Evolutionary conservation across 2,888 invertebrate genomes (phyloP).

Genomic region (Hydrotaea cyrtoneurina): DNA sequence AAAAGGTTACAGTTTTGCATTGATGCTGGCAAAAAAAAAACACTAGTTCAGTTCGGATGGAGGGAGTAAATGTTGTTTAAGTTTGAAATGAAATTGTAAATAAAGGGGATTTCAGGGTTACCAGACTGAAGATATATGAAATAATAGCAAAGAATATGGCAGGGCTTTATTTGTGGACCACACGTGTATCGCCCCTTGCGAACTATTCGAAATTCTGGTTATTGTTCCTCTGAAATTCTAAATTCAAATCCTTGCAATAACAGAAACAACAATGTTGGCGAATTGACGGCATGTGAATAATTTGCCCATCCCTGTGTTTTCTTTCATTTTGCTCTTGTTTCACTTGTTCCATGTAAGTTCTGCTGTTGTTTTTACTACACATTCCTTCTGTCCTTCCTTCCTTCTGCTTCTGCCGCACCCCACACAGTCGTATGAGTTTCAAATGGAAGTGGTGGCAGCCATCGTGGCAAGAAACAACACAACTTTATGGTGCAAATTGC

Average conservation of each 20-base stretch:
- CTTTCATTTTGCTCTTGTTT: too few relatives aligned
- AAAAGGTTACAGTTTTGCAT: constrained; percentile 14
- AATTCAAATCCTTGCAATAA: constrained; percentile 3
- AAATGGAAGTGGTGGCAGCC: background rate
- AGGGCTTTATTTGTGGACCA: too few relatives aligned
- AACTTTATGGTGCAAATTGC: constrained; percentile 62
- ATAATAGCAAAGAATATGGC: background rate
- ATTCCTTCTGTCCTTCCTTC: too few relatives aligned
- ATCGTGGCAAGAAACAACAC: background rate
- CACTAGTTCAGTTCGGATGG: too few relatives aligned
- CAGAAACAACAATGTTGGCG: background rate
- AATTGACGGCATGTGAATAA: too few relatives aligned
- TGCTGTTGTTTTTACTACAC: too few relatives aligned
- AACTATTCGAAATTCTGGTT: too few relatives aligned
- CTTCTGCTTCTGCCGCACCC: background rate
- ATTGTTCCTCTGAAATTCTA: background rate
- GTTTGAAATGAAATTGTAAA: constrained; percentile 5
- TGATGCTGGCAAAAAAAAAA: background rate
- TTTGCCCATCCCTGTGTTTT: too few relatives aligned
- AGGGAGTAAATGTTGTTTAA: background rate
- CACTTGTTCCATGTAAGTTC: too few relatives aligned
- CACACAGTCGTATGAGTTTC: background rate
- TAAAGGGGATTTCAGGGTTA: background rate
- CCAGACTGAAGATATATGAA: background rate
- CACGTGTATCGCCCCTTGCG: too few relatives aligned